Conservation (phyloP, 37 sponge, comb jelly and placozoan genomes). For the Agelas oroides region DNA sequence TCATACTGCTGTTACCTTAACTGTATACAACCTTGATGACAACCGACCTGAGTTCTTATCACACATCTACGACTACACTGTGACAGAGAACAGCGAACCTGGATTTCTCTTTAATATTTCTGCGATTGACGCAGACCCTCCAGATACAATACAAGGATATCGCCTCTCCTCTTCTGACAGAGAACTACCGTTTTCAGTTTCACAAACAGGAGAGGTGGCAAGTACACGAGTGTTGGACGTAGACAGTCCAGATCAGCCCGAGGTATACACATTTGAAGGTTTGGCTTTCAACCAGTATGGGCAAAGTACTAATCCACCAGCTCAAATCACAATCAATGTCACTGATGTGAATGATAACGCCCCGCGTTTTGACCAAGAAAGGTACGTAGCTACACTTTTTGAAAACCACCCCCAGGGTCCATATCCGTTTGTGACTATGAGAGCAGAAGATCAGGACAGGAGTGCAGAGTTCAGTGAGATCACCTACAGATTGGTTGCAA, state of each 20-base stretch:
- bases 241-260: conserved; percentile 31
- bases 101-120: conserved; percentile 45
- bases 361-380: conserved; percentile 46
- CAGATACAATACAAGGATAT: conserved; percentile 43
- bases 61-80: conserved; percentile 7
- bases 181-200: conserved; percentile 34
- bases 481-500: conserved; percentile 20
- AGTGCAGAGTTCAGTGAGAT: conserved; percentile 15
- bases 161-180: neutral
- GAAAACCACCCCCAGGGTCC: conserved; percentile 26
- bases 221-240: conserved; percentile 22
- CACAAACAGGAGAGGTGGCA: conserved; percentile 20
- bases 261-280: conserved; percentile 27
- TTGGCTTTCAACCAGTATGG: conserved; percentile 52
- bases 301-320: conserved; percentile 27
- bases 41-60: conserved; percentile 40
- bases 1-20: conserved; percentile 36
- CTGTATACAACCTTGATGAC: conserved; percentile 68
- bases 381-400: conserved; percentile 16
- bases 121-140: conserved; percentile 62
- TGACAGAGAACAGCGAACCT: conserved; percentile 27
- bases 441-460: conserved; percentile 45
- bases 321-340: conserved; percentile 43
- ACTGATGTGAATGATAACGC: conserved; percentile 58
- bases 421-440: conserved; percentile 13